A percentile compares a stretch with the other conserved stretches of the same genome.
Conservation (phyloP, 1,140 invertebrate species). For the Teleopsis dalmanni region DNA sequence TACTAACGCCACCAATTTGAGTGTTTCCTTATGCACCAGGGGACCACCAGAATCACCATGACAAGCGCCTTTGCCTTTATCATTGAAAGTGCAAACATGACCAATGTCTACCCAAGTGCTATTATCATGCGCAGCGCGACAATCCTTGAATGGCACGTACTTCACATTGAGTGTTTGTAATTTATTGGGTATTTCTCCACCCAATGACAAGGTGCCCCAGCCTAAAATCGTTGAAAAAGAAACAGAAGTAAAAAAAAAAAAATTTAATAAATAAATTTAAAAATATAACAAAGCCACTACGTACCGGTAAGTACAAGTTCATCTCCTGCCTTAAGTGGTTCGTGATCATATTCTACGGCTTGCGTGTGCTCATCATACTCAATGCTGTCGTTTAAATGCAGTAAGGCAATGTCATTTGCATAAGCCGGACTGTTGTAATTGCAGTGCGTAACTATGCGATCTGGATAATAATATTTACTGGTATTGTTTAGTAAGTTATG, state of each 20-base stretch:
- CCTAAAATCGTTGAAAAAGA: no score
- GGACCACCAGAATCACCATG: conserved; percentile 48
- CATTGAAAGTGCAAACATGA: conserved; percentile 55
- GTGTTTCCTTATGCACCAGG: conserved; percentile 34
- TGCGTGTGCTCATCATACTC: conserved; percentile 45
- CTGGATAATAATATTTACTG: conserved; percentile 27
- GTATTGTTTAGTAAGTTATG: conserved; percentile 31
- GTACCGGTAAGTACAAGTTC: conserved; percentile 47
- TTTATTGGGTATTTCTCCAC: conserved; percentile 29
- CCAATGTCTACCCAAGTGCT: conserved; percentile 34
- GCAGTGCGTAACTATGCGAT: conserved; percentile 31
- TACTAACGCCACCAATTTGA: conserved; percentile 43
- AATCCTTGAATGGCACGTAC: conserved; percentile 32
- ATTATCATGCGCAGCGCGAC: conserved; percentile 30
- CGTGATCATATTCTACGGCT: conserved; percentile 31
- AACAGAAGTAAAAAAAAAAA: no score
- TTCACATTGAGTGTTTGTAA: conserved; percentile 38
- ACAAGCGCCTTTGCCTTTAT: conserved; percentile 51
- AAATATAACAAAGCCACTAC: no score
- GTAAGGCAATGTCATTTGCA: conserved; percentile 49
- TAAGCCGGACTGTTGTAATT: conserved; percentile 37
- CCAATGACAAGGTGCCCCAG: conserved; percentile 48
- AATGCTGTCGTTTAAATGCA: conserved; percentile 45
- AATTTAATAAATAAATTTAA: no score
- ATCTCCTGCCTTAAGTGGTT: conserved; percentile 20